Percentiles rank a stretch among this genome's conserved stretches.
Conservation (phyloP, 2,888 invertebrate genomes). For the Kuschelorhynchus macadamiae region DNA sequence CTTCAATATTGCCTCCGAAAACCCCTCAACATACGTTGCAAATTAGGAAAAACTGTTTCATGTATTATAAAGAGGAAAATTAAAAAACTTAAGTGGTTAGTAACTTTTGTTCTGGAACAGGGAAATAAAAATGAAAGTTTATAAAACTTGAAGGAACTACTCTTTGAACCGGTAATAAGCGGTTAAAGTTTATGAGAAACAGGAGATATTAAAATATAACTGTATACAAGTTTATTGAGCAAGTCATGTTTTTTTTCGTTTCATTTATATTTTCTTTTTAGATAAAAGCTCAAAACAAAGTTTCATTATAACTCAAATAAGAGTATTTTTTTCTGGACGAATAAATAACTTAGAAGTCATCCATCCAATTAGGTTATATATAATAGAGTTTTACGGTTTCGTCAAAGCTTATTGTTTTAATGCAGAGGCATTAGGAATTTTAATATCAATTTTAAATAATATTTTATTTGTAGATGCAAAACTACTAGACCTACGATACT, state of each 20-base stretch:
- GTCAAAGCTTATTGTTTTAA: too few relatives aligned
- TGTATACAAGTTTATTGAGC: conserved; percentile 1
- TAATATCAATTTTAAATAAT: too few relatives aligned
- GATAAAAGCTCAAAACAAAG: background rate
- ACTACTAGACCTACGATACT: too few relatives aligned
- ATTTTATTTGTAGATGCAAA: too few relatives aligned
- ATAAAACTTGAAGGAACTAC: conserved; percentile 15
- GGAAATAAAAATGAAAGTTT: conserved; percentile 34
- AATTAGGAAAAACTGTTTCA: conserved; percentile 21
- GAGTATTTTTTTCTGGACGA: background rate
- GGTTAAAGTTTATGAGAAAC: conserved; percentile 25
- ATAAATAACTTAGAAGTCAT: too few relatives aligned
- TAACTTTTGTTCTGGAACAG: conserved; percentile 15
- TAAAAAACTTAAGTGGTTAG: conserved; percentile 28
- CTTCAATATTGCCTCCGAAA: conserved; percentile 16
- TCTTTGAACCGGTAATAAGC: conserved; percentile 25
- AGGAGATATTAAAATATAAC: conserved; percentile 22
- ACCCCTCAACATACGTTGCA: conserved; percentile 16
- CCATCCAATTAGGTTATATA: too few relatives aligned
- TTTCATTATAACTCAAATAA: too few relatives aligned
- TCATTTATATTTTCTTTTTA: background rate
- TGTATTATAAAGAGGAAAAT: conserved; percentile 14
- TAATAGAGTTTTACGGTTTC: too few relatives aligned
- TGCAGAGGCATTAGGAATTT: too few relatives aligned
- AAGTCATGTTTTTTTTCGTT: background rate